These are phyloP conservation scores for Oceanodroma leucorhoa DNA, from an alignment of 2,797 vertebrate genomes.

Conservation along the genomic window DNA sequence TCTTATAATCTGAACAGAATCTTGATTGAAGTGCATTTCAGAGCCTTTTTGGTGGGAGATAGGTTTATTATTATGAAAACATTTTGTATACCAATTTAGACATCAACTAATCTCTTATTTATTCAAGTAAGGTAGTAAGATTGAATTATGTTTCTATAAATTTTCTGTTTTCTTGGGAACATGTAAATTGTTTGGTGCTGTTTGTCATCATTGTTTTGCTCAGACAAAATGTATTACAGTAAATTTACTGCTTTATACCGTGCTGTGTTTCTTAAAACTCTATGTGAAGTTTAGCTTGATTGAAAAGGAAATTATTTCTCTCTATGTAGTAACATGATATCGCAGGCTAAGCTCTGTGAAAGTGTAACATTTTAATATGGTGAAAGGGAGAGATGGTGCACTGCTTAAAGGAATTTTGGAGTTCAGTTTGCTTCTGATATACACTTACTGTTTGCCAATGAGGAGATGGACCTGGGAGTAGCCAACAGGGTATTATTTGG, in stretches of 20 bases:
- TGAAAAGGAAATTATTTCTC: not conserved
- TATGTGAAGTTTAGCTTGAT: not conserved
- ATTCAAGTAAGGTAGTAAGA: not conserved
- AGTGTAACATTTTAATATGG: not conserved
- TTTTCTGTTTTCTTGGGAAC: not conserved
- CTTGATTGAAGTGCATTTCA: not conserved
- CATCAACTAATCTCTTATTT: slow-evolving; percentile 15
- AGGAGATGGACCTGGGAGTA: not conserved
- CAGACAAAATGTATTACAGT: not conserved
- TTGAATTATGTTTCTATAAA: slow-evolving; percentile 17
- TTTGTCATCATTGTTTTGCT: slow-evolving; percentile 21
- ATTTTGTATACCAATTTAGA: not conserved
- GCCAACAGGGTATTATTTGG: not conserved
- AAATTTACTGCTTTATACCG: not conserved
- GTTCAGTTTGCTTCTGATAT: not conserved
- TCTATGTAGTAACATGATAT: not conserved
- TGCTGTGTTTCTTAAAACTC: not conserved
- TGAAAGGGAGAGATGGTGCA: not conserved
- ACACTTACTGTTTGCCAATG: not conserved
- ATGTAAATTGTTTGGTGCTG: not conserved
- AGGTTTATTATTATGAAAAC: not conserved
- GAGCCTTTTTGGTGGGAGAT: not conserved
- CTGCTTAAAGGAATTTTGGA: not conserved
- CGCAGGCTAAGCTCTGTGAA: not conserved
- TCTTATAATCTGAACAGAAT: not conserved